phyloP scores from a whole-genome alignment of 2,113 vertebrate genomes.

The Erythrocercus mccallii region DNA sequence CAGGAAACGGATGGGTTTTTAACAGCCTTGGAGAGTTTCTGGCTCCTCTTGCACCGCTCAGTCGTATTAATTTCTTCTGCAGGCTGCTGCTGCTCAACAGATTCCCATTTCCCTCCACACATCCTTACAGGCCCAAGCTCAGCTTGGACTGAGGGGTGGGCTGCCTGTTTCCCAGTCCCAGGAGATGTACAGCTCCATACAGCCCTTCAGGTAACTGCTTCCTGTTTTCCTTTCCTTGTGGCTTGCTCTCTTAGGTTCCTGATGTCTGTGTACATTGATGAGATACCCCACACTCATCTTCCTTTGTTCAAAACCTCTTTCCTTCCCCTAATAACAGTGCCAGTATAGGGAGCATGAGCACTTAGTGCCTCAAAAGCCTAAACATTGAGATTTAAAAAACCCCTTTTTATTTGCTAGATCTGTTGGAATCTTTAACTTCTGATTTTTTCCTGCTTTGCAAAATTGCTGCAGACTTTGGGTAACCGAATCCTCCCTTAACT shows the following conservation, averaged over 20 bases:
- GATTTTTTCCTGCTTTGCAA: not conserved
- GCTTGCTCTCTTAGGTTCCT: not conserved
- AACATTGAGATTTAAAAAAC: not conserved
- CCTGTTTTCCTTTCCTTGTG: not conserved
- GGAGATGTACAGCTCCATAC: constrained; percentile 96
- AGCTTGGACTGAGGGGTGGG: constrained; percentile 91
- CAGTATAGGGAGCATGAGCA: not conserved
- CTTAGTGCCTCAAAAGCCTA: not conserved
- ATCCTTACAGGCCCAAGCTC: constrained; percentile 95
- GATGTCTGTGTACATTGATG: not conserved
- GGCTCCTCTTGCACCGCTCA: not conserved
- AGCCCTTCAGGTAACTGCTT: constrained; percentile 88
- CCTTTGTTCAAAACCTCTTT: not conserved
- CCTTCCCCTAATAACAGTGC: not conserved
- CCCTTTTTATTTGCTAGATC: not conserved
- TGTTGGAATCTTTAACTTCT: not conserved
- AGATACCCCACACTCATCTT: not conserved
- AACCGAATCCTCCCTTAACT: not conserved
- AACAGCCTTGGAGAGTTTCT: not conserved
- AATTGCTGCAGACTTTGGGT: not conserved
- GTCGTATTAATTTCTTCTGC: not conserved
- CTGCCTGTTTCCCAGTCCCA: constrained; percentile 97
- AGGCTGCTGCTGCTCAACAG: constrained; percentile 96
- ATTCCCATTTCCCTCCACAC: constrained; percentile 97
- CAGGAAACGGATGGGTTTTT: not conserved